These are phyloP conservation scores for Clivina fossor DNA, from an alignment of 2,888 invertebrate species.

Conservation along the genomic window DNA sequence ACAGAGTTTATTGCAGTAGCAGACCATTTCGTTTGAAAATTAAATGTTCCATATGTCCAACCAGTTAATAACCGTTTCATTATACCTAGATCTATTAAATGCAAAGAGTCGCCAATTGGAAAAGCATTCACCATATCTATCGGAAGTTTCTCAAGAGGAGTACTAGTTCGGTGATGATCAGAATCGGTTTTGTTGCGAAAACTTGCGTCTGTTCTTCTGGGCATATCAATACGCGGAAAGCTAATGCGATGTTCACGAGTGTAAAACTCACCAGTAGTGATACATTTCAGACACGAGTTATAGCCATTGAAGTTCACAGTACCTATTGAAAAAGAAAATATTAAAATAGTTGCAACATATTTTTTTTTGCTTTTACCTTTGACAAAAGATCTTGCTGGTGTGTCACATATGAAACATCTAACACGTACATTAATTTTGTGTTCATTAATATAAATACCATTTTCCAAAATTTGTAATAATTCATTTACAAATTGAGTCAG, in stretches of 20 bases:
- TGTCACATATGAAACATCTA: constrained; percentile 14
- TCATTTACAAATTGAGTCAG: constrained; percentile 7
- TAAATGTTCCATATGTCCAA: constrained; percentile 35
- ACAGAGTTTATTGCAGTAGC: constrained; percentile 32
- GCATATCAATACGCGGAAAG: constrained; percentile 9
- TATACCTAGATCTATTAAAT: constrained; percentile 38
- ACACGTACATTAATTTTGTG: constrained; percentile 3
- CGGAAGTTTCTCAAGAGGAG: constrained; percentile 2
- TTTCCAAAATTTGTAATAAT: constrained; percentile 5
- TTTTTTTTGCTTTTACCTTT: neutral
- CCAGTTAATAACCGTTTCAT: constrained; percentile 35
- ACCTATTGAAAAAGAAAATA: neutral
- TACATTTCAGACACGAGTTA: constrained; percentile 8
- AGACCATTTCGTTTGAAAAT: constrained; percentile 37
- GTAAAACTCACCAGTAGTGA: constrained; percentile 8
- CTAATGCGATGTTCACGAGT: constrained; percentile 7
- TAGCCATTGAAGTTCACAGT: constrained; percentile 4
- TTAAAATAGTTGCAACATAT: neutral
- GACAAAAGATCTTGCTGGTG: constrained; percentile 8
- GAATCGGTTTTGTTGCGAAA: constrained; percentile 9
- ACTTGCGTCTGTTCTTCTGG: constrained; percentile 11
- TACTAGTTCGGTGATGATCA: constrained; percentile 6
- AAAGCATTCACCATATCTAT: constrained; percentile 38
- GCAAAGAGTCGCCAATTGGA: constrained; percentile 35
- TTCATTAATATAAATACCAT: constrained; percentile 8